Conservation (phyloP, 2,888 invertebrate genomes). For the Protophormia terraenovae region DNA sequence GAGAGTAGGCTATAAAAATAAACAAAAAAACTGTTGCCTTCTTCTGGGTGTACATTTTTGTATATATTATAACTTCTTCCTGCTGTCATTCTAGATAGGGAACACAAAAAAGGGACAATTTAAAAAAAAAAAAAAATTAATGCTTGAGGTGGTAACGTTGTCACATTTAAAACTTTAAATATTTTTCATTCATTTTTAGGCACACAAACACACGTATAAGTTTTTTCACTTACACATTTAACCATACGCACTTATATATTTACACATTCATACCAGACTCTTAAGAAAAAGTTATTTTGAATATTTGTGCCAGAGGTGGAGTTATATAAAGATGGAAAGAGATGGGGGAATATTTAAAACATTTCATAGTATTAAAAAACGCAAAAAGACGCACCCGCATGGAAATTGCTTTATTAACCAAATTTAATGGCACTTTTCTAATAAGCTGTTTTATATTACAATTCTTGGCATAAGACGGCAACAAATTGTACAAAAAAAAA, state of each 20-base stretch:
- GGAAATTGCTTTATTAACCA: conserved; percentile 78
- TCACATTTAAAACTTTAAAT: conserved; percentile 54
- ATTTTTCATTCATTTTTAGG: not conserved
- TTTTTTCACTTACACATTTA: not conserved
- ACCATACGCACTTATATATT: not conserved
- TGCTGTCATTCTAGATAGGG: not conserved
- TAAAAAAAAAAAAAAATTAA: not conserved
- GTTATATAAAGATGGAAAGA: not conserved
- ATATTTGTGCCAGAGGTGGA: not conserved
- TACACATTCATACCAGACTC: not conserved
- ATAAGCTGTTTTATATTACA: conserved; percentile 69
- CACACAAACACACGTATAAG: not conserved
- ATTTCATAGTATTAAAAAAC: conserved; percentile 6
- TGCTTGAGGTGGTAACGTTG: conserved; percentile 46
- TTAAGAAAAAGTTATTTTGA: not conserved
- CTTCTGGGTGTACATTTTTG: conserved; percentile 1
- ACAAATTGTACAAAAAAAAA: not conserved
- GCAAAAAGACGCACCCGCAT: conserved; percentile 72
- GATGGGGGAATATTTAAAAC: not conserved
- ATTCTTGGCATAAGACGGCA: conserved; percentile 24
- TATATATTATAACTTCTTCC: not conserved
- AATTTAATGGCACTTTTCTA: conserved; percentile 76
- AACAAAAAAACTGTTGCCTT: conserved; percentile 44
- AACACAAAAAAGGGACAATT: not conserved
- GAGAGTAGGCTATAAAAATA: not conserved